Percentiles rank a stretch among this genome's conserved stretches.
These are phyloP conservation scores for Ophonus ardosiacus DNA, from an alignment of 2,888 invertebrate species.

Conservation along the genomic window DNA sequence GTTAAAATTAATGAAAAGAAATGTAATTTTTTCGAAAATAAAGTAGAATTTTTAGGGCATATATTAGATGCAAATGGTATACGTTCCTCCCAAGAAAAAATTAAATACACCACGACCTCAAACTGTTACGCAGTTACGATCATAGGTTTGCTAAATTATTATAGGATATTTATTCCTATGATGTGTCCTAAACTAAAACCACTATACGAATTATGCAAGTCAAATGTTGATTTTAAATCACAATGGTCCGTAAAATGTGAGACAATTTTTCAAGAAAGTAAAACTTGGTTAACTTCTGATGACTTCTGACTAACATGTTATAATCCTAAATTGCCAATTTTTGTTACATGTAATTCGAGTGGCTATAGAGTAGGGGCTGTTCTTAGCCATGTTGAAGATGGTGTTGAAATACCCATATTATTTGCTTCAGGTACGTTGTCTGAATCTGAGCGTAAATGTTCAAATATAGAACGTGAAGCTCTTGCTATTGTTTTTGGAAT, in stretches of 20 bases:
- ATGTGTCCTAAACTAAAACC: background rate
- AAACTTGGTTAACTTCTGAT: background rate
- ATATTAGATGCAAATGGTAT: conserved; percentile 62
- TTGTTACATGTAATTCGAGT: background rate
- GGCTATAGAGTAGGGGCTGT: background rate
- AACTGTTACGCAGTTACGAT: background rate
- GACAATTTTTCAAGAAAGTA: background rate
- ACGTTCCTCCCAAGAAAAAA: conserved; percentile 18
- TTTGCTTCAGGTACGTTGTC: conserved; percentile 65
- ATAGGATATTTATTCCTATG: background rate
- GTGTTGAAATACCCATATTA: conserved; percentile 64
- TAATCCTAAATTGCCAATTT: background rate
- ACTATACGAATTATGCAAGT: background rate
- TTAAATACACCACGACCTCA: conserved; percentile 1
- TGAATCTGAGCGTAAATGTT: conserved; percentile 59
- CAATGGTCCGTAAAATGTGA: background rate
- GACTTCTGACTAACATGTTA: background rate
- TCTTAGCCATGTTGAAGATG: background rate
- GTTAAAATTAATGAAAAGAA: conserved; percentile 67
- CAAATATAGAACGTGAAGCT: conserved; percentile 62
- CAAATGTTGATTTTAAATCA: background rate
- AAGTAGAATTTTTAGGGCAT: conserved; percentile 68
- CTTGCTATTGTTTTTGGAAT: conserved; percentile 63
- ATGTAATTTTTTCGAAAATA: conserved; percentile 66
- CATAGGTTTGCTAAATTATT: conserved; percentile 2